phyloP scores from a whole-genome alignment of 2,797 vertebrate species.

The Hephaestus fuliginosus region DNA sequence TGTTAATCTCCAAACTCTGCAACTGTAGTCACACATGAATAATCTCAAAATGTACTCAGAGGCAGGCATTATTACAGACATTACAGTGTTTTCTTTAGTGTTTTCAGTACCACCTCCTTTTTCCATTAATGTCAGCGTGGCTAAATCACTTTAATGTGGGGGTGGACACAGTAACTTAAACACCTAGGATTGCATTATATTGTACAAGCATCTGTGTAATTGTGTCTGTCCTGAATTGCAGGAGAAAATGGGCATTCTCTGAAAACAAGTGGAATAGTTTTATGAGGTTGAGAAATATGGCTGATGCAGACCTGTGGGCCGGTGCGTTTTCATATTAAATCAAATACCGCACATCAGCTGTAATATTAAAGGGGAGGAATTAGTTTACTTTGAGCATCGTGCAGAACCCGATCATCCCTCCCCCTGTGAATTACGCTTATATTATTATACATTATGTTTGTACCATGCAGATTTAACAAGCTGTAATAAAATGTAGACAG shows the following conservation, averaged over 20 bases:
- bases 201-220: slow-evolving; percentile 24
- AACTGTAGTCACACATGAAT: background rate
- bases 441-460: slow-evolving; percentile 4
- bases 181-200: slow-evolving; percentile 3
- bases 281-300: background rate
- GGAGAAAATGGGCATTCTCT: slow-evolving; percentile 6
- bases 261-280: slow-evolving; percentile 5
- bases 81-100: background rate
- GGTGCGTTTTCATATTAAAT: slow-evolving; percentile 1
- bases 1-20: background rate
- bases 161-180: slow-evolving; percentile 10
- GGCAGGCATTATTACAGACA: background rate
- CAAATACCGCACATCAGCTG: background rate
- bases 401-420: background rate
- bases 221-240: slow-evolving; percentile 1
- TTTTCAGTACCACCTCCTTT: background rate
- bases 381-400: slow-evolving; percentile 10
- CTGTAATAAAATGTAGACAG: slow-evolving; percentile 10
- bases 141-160: slow-evolving; percentile 25
- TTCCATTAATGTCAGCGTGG: background rate
- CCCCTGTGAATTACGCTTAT: slow-evolving; percentile 3
- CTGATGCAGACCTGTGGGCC: background rate
- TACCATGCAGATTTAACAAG: slow-evolving; percentile 9
- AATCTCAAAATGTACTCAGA: background rate
- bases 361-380: background rate